Base-by-base conservation (phyloP, 2,797 vertebrate genomes). In the Alcedo atthis region DNA sequence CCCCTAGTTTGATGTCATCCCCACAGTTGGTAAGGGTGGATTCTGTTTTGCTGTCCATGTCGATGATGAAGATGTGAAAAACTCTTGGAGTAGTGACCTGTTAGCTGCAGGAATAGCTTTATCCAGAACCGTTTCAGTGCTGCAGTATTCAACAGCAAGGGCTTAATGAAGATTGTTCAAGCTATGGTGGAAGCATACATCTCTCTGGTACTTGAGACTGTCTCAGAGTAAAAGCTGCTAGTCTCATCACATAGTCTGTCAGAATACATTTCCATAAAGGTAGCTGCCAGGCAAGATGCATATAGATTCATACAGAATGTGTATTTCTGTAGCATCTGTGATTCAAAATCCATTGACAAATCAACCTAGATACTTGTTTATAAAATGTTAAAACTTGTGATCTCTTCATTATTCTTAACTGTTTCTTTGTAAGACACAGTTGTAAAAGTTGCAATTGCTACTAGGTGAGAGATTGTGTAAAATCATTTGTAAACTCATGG, bases 251-350 rank as follows among this genome's bases (percentile, higher is more conserved):
- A 80, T 83, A 69, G 40, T 69, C 79, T 95, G 91, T 85, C 85
- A 75, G 82, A 88, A 86, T 61, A n/a, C 28, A 76, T 93, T 96
- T 95, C 94, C 48, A 49, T 89, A 78, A 83, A 92, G 64, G 57
- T 71, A 88, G 53, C 92, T 91, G 88, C 81, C 80, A 90, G 73
- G 67, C 76, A 84, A 75, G 75, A 78, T 90, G 92, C 78, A 40
- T 88, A 35, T 20, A 62, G 61, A 83, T 88, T 76, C 18, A 0
- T 88, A 30, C 43, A 37, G 49, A 90, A 75, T 79, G 59, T 35
- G 7, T 42, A 59, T 70, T 53, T 67, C 45, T 43, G 9, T 17
- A 68, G 30, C 7, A 12, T 78, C 87, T 81, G n/a, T 63, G 46
- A 93, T 85, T 92, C 63, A 74, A 81, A 91, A 64, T 62, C 49